Evolutionary conservation across 1,140 invertebrate species (phyloP).

Genomic region (Drosophila tropicalis): DNA sequence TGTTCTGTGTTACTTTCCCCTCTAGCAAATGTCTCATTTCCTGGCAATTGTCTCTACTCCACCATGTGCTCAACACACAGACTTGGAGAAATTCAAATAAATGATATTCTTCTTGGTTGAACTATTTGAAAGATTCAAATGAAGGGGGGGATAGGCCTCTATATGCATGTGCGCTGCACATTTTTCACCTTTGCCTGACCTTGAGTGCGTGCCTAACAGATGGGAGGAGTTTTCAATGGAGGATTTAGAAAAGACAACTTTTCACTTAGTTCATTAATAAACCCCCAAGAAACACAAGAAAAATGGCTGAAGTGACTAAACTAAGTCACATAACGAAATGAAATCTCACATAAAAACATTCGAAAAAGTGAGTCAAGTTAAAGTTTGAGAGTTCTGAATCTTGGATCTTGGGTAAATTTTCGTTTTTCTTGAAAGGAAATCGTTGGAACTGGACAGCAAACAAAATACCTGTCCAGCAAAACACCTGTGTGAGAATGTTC

Average conservation of each 20-base stretch:
- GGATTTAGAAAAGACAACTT: constrained; percentile 34
- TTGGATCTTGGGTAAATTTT: neutral
- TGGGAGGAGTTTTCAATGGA: constrained; percentile 9
- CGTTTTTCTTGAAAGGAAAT: constrained; percentile 51
- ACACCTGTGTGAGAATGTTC: constrained; percentile 79
- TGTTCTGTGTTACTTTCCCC: constrained; percentile 18
- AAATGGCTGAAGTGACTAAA: neutral
- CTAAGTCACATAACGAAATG: no score
- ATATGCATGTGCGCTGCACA: constrained; percentile 65
- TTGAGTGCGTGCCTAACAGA: constrained; percentile 63
- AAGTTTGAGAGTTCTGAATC: neutral
- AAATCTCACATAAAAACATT: neutral
- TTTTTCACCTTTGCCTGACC: constrained; percentile 76
- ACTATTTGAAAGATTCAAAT: constrained; percentile 7
- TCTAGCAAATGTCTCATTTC: constrained; percentile 76
- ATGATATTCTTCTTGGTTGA: constrained; percentile 53
- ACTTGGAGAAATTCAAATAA: constrained; percentile 61
- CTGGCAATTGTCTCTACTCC: constrained; percentile 70
- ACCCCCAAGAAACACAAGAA: constrained; percentile 11
- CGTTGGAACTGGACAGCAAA: constrained; percentile 63
- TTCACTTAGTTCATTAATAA: constrained; percentile 53
- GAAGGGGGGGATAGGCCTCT: neutral
- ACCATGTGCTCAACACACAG: constrained; percentile 51
- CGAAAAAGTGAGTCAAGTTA: no score
- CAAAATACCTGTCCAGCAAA: constrained; percentile 40